Evolutionary conservation across 2,113 vertebrate species (phyloP).

Genomic region (Crypturellus undulatus): DNA sequence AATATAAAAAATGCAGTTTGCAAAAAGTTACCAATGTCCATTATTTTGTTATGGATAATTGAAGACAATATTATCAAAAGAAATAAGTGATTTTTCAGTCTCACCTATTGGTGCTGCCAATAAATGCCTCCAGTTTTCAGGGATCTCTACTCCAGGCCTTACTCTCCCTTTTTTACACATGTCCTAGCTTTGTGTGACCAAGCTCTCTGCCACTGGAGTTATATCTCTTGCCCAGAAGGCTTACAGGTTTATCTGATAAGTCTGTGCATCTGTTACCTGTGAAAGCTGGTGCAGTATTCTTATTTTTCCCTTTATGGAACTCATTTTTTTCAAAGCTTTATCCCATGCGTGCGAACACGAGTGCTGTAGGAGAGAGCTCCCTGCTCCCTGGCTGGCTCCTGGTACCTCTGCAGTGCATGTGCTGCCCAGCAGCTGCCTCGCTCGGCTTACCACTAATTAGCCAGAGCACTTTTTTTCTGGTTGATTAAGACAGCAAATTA

Average conservation of each 20-base stretch:
- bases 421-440: constrained; percentile 34
- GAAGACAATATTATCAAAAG: neutral
- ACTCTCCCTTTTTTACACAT: neutral
- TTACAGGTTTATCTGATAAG: neutral
- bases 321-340: neutral
- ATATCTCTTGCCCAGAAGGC: neutral
- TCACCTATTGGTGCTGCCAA: neutral
- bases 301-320: neutral
- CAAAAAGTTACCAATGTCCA: neutral
- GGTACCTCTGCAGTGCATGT: neutral
- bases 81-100: no score
- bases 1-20: neutral
- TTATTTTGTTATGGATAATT: neutral
- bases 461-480: constrained; percentile 12
- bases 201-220: neutral
- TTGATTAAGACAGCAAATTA: constrained; percentile 56
- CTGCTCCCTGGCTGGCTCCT: neutral
- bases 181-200: neutral
- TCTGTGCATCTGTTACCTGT: neutral
- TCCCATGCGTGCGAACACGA: neutral
- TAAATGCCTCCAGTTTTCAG: neutral
- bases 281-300: neutral
- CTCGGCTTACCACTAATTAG: constrained; percentile 49
- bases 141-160: neutral
- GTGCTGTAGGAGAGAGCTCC: neutral